Evolutionary conservation across 2,113 vertebrate genomes (phyloP).

Genomic region (Cepphus grylle): DNA sequence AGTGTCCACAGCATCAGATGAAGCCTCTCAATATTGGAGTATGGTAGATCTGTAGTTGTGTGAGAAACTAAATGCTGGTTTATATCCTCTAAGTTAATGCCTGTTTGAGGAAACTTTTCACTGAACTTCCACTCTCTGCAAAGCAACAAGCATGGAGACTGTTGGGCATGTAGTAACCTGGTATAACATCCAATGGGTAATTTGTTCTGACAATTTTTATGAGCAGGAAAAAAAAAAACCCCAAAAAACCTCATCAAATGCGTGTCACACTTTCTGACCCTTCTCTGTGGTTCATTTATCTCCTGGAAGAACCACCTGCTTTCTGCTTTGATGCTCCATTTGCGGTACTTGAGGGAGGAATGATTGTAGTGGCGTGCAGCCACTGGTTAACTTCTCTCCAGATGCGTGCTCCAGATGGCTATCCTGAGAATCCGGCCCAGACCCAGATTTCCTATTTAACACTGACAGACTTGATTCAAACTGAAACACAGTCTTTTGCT

Average conservation of each 20-base stretch:
- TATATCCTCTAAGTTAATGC: not conserved
- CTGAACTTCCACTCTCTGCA: not conserved
- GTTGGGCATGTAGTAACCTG: not conserved
- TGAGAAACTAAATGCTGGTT: not conserved
- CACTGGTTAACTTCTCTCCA: conserved; percentile 56
- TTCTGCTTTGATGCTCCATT: conserved; percentile 61
- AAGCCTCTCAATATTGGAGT: not conserved
- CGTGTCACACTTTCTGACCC: conserved; percentile 17
- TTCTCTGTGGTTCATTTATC: conserved; percentile 51
- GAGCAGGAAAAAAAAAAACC: not conserved
- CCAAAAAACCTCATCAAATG: not conserved
- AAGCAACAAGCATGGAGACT: not conserved
- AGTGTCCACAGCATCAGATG: not conserved
- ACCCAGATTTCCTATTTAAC: conserved; percentile 19
- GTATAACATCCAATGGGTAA: conserved; percentile 1
- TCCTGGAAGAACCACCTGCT: conserved; percentile 58
- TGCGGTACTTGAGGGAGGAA: conserved; percentile 54
- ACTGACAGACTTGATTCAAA: not conserved
- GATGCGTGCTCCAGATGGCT: conserved; percentile 57
- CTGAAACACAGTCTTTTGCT: not conserved
- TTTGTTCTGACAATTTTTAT: conserved; percentile 53
- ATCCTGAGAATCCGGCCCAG: conserved; percentile 1
- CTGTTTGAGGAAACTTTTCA: not conserved
- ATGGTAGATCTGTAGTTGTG: rapidly evolving
- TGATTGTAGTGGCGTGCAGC: conserved; percentile 39